Base-by-base conservation (phyloP, 2,113 vertebrate species). In the Oryzias celebensis region DNA sequence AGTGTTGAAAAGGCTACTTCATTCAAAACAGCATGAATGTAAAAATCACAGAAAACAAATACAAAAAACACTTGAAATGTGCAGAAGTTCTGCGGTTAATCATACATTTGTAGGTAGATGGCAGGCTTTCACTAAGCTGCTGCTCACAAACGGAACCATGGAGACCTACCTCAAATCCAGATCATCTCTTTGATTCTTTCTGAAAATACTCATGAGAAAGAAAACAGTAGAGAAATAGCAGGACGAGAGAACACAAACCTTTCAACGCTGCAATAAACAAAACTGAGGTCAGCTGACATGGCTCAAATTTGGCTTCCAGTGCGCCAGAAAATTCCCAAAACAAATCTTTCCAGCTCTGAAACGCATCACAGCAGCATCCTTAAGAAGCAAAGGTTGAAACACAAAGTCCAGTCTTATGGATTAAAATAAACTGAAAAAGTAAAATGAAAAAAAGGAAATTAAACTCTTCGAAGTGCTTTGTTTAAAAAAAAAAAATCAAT, bases 1-100 rank as follows among this genome's bases (percentile, higher is more conserved):
- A 87, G 85, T 87, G 85, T 85, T 84, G 80, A 84, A 79, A 85
- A 89, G 73, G 80, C 77, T 80, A 84, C 78, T 87, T 89, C 75
- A 87, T 88, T 84, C 73, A 72, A 62, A 74, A 81, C 72, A 73
- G 45, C 78, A 82, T 84, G 66, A 71, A 88, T 68, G 83, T 75
- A 84, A 67, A 36, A 81, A 85, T 77, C 67, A 84, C 68, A 77
- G 20, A 71, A 28, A 53, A 76, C 59, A 65, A 57, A 82, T 65
- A 86, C 28, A 52, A 8, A 7, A 65, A 22, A 26, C 48, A 42
- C 55, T 49, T 61, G 66, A 53, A 78, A 69, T 73, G 49, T 71
- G 44, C 56, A 22, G 62, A 85, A 71, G 59, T 70, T 83, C 55
- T 56, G 36, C 36, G 10, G 36, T 36, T 36, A 8, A 36, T 36